Evolutionary conservation across 2,797 vertebrate species (phyloP).

Genomic region (Acropternis orthonyx): DNA sequence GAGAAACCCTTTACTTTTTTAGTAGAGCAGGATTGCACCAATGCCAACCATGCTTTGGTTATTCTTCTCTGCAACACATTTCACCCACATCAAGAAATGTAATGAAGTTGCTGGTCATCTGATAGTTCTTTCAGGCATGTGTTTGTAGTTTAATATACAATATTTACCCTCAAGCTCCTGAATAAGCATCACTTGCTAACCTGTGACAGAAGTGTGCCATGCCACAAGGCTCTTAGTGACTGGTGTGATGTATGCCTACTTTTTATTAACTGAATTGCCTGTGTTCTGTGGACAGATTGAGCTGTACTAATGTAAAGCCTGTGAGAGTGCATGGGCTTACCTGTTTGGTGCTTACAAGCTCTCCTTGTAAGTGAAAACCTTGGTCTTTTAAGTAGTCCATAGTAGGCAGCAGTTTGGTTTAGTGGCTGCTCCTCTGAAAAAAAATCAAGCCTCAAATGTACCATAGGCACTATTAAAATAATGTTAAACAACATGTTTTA

Average conservation of each 20-base stretch:
- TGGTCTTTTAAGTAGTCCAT: neutral
- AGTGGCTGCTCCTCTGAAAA: neutral
- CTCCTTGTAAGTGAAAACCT: neutral
- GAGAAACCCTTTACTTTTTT: neutral
- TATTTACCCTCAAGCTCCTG: neutral
- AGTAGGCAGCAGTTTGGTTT: neutral
- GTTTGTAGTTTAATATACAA: neutral
- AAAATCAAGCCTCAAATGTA: neutral
- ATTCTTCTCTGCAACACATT: neutral
- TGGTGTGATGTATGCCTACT: neutral
- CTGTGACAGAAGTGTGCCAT: neutral
- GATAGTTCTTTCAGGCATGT: neutral
- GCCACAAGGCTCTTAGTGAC: neutral
- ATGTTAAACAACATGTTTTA: neutral
- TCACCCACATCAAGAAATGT: neutral
- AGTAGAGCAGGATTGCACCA: neutral
- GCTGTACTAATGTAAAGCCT: neutral
- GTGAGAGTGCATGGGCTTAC: neutral
- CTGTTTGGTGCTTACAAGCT: neutral
- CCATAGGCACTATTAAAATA: neutral
- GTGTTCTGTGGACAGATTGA: neutral
- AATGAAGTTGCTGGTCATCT: neutral
- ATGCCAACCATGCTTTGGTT: neutral
- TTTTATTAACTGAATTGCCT: neutral
- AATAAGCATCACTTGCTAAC: neutral